Evolutionary conservation across 2,113 vertebrate genomes (phyloP).

Genomic region (Burhinus bistriatus): DNA sequence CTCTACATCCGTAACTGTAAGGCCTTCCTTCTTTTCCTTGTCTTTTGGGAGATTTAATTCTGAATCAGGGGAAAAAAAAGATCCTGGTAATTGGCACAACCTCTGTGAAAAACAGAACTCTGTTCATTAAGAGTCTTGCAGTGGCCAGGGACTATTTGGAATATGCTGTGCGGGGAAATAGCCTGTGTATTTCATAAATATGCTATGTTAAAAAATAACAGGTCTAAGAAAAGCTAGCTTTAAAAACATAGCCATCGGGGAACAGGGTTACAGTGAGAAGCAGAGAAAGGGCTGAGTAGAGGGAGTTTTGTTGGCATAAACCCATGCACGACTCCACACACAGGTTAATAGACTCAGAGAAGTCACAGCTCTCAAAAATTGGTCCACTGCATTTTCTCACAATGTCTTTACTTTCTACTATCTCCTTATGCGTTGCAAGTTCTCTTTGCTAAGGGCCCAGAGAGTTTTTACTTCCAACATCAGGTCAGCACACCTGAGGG

Average conservation of each 20-base stretch:
- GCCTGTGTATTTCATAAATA: background rate
- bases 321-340: background rate
- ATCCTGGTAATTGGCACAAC: constrained; percentile 17
- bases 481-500: background rate
- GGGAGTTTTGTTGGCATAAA: background rate
- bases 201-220: background rate
- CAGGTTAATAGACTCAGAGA: background rate
- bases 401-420: background rate
- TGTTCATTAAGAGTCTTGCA: background rate
- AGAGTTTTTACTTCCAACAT: background rate
- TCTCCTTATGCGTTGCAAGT: background rate
- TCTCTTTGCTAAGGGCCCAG: background rate
- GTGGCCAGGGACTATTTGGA: background rate
- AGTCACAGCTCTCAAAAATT: background rate
- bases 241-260: background rate
- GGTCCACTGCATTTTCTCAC: background rate
- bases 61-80: background rate
- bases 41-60: constrained; percentile 12
- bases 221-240: background rate
- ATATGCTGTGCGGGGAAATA: background rate
- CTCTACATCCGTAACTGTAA: background rate
- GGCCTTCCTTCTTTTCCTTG: background rate
- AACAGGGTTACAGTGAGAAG: background rate
- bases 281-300: background rate
- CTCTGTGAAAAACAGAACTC: constrained; percentile 9